Conservation (phyloP, 2,888 invertebrate genomes). For the Callinectes sapidus region DNA sequence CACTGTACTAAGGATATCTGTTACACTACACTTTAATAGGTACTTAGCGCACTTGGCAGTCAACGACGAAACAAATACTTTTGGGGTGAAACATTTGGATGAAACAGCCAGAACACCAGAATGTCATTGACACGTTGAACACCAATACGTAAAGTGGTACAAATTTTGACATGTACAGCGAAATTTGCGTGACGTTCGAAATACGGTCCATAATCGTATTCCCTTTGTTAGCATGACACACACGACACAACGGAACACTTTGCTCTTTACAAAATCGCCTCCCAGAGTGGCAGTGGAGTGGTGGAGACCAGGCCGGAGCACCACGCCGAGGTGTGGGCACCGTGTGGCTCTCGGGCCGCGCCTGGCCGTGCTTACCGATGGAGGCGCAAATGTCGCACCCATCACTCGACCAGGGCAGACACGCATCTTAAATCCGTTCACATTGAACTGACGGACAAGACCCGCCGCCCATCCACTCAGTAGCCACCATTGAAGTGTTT, state of each 20-base stretch:
- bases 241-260: neutral
- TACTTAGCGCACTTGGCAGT: conserved; percentile 49
- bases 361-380: neutral
- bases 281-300: conserved; percentile 7
- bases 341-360: neutral
- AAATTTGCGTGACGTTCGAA: conserved; percentile 4
- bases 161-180: conserved; percentile 38
- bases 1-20: conserved; percentile 27
- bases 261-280: neutral
- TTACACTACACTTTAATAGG: conserved; percentile 49
- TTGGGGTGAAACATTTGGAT: conserved; percentile 31
- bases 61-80: conserved; percentile 35
- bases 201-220: neutral
- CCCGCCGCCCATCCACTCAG: neutral
- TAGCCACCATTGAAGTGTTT: neutral
- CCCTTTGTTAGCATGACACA: neutral
- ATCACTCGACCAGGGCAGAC: neutral
- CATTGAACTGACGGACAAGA: neutral
- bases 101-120: conserved; percentile 32
- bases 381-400: neutral
- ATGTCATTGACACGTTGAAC: conserved; percentile 32
- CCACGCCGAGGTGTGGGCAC: neutral
- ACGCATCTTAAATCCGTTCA: neutral
- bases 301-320: neutral
- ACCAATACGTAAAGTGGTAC: conserved; percentile 30